Conservation (phyloP, 2,797 vertebrate genomes). For the Manis javanica region DNA sequence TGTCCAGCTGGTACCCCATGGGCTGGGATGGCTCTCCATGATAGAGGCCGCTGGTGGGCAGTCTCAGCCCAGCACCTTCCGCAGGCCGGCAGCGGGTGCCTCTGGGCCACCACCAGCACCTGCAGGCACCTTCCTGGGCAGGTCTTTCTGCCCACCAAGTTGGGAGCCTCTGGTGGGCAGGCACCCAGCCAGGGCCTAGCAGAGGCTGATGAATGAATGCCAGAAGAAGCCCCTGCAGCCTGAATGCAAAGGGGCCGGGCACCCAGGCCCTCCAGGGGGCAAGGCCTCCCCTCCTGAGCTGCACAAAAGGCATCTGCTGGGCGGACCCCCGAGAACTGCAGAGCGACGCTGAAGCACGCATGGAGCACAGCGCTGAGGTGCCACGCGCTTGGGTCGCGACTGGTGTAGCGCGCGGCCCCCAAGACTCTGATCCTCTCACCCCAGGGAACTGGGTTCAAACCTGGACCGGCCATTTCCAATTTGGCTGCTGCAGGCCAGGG, state of each 20-base stretch:
- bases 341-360: rapidly evolving
- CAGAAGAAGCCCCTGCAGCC: neutral
- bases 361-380: rapidly evolving
- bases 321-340: neutral
- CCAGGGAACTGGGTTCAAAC: no score
- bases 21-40: rapidly evolving
- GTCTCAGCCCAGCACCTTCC: neutral
- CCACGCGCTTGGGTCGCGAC: neutral
- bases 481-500: neutral
- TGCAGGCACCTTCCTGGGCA: neutral
- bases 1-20: rapidly evolving
- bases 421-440: neutral
- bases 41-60: neutral
- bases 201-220: neutral
- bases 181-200: neutral
- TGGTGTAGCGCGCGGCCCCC: rapidly evolving
- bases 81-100: neutral
- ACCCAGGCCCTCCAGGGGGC: neutral
- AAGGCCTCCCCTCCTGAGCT: neutral
- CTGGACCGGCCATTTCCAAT: no score
- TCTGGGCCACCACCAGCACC: neutral
- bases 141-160: neutral
- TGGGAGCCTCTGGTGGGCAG: neutral
- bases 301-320: rapidly evolving
- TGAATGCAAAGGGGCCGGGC: neutral